Base-by-base conservation (phyloP, 2,888 invertebrate genomes). In the Coenonympha glycerion region DNA sequence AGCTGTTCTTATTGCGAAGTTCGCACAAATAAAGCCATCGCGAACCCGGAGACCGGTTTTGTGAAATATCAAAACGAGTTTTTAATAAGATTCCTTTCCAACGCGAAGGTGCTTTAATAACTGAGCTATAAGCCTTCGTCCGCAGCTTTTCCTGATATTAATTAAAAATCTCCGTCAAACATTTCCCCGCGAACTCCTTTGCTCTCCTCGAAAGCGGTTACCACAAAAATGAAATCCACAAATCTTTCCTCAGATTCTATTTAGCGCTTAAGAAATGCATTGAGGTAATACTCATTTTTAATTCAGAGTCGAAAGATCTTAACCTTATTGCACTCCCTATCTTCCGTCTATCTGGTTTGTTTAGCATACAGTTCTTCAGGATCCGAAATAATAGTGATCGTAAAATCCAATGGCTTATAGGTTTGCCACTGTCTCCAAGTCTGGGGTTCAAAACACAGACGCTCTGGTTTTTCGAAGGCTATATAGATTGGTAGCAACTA, bases 111-210 rank as follows among this genome's bases (percentile, higher is more conserved):
- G 28, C 41, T 22, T 41, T 41, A 41, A 33, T 41, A 41, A 34
- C 33, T 34, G 34, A 2, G 8, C 37, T 36, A 46, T 34, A 18
- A 11, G 31, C 30, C 19, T 41, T 48, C 46, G 47, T 37, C 26
- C 13, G 8, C 18, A 18, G 46, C 33, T 47, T 46, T 39, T 46
- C 33, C 41, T 21, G 52, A 57, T 48, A 47, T 57, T 44, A 57
- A 55, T 54, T 56, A 59, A 61, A 51, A 53, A 47, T 51, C 54
- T 49, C 36, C 49, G 28, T 51, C 46, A 39, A 56, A 56, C 45
- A 52, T 51, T 51, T 41, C 19, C 22, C 40, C 46, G 51, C 34
- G 26, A 51, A 46, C 41, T 41, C 34, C 41, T 19, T 34, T 16
- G 41, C 9, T 48, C 41, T 22, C 26, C 40, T 19, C 28, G 41